Base-by-base conservation (phyloP, 2,113 vertebrate genomes). In the Alethe castanea region DNA sequence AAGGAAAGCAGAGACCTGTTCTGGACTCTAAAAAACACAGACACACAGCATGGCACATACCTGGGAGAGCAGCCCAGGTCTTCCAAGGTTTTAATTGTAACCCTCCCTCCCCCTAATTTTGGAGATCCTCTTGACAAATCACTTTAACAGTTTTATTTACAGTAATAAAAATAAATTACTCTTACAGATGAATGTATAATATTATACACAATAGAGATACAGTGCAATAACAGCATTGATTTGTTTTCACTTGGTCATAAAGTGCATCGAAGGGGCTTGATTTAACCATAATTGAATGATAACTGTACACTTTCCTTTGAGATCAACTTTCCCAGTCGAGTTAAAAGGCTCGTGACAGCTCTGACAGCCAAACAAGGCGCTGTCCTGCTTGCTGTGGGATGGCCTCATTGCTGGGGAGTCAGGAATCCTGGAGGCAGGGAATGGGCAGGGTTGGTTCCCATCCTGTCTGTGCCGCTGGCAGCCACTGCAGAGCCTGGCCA, bases 151-250 rank as follows among this genome's bases (percentile, higher is more conserved):
- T 95, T 97, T 92, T 98, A 97, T 98, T 97, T 98, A 98, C 98
- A 98, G 97, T 98, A 98, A 97, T 97, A 98, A 98, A 98, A 98
- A 98, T 98, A 98, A 98, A 98, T 97, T 95, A 94, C 97, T 98
- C 97, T 98, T 95, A 97, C 97, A 96, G 95, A 98, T 96, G 96
- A 97, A 96, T 98, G 97, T 97, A 98, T 97, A 98, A 94, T 97
- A 94, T 94, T 95, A 96, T 97, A 98, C 96, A 97, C 95, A 94
- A 95, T 92, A 96, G 95, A 97, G 90, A 95, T 94, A 95, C 97
- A 96, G 96, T 97, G 96, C 96, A 97, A 96, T 94, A 95, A 93
- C 86, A 95, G 95, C 96, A 93, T 97, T 81, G 91, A 79, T 96
- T 96, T 53, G 78, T 82, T 94, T 94, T 81, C 96, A 96, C 92